Base-by-base conservation (phyloP, 2,113 vertebrate genomes). In the Anarrhichthys ocellatus region DNA sequence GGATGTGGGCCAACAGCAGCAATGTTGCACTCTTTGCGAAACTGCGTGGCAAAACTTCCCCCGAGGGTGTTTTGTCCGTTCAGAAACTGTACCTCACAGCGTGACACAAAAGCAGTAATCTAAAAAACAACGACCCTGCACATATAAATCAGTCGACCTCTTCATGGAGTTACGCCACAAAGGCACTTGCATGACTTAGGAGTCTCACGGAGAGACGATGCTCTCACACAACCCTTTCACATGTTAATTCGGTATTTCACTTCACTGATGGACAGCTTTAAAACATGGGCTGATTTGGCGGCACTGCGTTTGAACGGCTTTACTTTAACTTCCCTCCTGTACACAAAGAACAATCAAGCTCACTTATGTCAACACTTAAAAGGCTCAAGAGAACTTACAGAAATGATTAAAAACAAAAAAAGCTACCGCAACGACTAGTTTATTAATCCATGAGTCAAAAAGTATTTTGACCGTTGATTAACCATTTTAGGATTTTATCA, bases 151-250 rank as follows among this genome's bases (percentile, higher is more conserved):
- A 65, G 67, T 24, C 27, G 38, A 83, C 46, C 44, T 73, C 46
- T 80, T 42, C 71, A 80, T 74, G 82, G 74, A 76, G 76, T 86
- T 72, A 81, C 5, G 29, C 38, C 15, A 76, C 86, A 76, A 56
- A 73, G 66, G 64, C 46, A 32, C 59, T 78, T 61, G 66, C 48
- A 67, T 87, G 85, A 85, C 70, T 85, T 65, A 5, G 46, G 40
- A 68, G 80, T 78, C 52, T 87, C 38, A 42, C 40, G 13, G 56
- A 67, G 73, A 36, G 65, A 27, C 44, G 13, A 44, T 14, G 64
- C 72, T 70, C 65, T 73, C 85, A 64, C 70, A 76, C 82, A 58
- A 46, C 73, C 78, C 63, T 80, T 91, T 85, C 78, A 79, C 70
- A 70, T 85, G 74, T 64, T 68, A 84, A 88, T 87, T 82, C 73